Base-by-base conservation (phyloP, 2,888 invertebrate species). In the Drosophila acutilabella region DNA sequence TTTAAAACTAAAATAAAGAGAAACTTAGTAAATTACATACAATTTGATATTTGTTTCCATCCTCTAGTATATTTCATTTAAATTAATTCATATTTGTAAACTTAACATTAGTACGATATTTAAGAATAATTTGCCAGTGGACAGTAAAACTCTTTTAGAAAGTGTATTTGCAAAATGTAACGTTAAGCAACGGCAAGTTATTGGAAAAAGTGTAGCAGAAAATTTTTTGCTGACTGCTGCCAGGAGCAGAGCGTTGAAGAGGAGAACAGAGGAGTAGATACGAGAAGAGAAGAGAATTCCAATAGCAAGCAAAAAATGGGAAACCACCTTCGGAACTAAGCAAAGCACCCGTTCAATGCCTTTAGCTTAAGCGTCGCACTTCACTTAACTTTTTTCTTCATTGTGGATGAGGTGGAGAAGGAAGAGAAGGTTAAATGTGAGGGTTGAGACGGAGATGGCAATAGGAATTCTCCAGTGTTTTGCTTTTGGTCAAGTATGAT, bases 401-500 rank as follows among this genome's bases (percentile, higher is more conserved):
- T 26, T 18, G 38, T 33, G 11, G 36, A 36, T 30, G 8, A 8
- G 2, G 30, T 0, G 6, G 30, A 36, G 36, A 13, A 14, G 18
- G 44, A 44, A 23, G n/a, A 23, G 30, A 40, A 23, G 18, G 57
- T 62, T 50, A 14, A n/a, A 30, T 14, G n/a, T 23, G 36, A 11
- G 33, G 65, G 76, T 30, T 30, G 30, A 30, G 30, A 30, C 8
- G 8, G 30, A 30, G 8, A 30, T 30, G 59, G 52, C 44, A 58
- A 61, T 66, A 44, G 47, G 72, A 84, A 84, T 69, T 82, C 88
- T 78, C 80, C 78, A 88, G 86, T 84, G 88, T 84, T 82, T 80
- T 84, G 79, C 78, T 80, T 82, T 88, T 76, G 84, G 84, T 88
- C 84, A 84, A 84, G 84, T 84, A 84, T 84, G 84, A 84, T 84